A percentile compares a stretch with the other conserved stretches of the same genome.
These are phyloP conservation scores for Podarcis raffonei DNA, from an alignment of 2,113 vertebrate species.

Conservation along the genomic window DNA sequence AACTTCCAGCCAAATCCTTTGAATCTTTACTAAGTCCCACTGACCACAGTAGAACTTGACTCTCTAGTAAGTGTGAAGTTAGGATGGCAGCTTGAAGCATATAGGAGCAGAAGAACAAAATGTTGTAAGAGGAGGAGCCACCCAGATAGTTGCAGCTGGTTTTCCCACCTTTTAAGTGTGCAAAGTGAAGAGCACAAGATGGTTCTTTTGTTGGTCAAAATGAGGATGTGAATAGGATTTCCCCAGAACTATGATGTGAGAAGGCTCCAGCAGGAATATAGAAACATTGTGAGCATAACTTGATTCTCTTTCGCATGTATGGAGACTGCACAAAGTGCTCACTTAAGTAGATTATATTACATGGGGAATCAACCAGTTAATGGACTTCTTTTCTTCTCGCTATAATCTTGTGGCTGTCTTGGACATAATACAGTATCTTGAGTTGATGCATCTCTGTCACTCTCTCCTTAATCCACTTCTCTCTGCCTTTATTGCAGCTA, in stretches of 20 bases:
- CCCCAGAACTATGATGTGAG: background rate
- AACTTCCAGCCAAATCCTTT: too few relatives aligned
- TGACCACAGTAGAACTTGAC: background rate
- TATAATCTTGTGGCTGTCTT: conserved; percentile 13
- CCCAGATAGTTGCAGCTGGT: background rate
- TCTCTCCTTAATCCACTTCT: conserved; percentile 23
- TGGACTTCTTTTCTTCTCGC: background rate
- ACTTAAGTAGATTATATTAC: background rate
- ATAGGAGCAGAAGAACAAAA: background rate
- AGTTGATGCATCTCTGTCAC: background rate
- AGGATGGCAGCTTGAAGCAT: background rate
- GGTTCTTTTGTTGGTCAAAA: background rate
- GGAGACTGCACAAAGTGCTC: background rate
- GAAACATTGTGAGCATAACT: background rate
- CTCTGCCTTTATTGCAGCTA: conserved; percentile 14
- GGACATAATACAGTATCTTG: conserved; percentile 18
- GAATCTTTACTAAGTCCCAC: background rate
- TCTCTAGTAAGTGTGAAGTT: background rate
- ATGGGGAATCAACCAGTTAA: background rate
- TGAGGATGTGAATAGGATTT: background rate
- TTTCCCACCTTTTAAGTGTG: background rate
- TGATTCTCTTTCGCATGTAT: background rate
- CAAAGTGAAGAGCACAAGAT: background rate
- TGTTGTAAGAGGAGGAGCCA: background rate
- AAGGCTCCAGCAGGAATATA: background rate